Conservation (phyloP, 2,888 invertebrate genomes). For the Maniola hyperantus region DNA sequence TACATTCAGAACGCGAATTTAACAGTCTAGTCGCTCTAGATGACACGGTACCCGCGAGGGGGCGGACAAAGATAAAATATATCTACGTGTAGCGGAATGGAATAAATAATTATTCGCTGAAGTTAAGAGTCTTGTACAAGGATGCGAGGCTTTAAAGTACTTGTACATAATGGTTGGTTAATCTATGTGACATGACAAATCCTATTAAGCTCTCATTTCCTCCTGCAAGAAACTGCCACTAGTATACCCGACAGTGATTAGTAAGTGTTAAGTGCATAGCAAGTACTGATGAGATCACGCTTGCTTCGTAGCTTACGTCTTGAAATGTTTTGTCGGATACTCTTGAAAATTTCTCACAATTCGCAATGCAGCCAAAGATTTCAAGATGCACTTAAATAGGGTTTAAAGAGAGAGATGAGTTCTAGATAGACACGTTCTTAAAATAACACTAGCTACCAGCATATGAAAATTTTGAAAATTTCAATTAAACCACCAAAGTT, state of each 20-base stretch:
- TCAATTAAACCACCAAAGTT: background rate
- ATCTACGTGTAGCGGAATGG: background rate
- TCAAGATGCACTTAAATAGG: background rate
- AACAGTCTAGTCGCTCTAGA: constrained; percentile 9
- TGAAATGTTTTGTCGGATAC: too few relatives aligned
- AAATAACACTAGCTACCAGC: background rate
- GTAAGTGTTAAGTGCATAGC: too few relatives aligned
- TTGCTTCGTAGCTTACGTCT: too few relatives aligned
- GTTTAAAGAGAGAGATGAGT: background rate
- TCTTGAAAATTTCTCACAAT: too few relatives aligned
- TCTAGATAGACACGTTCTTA: background rate
- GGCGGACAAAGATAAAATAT: constrained; percentile 4
- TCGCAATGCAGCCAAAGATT: background rate
- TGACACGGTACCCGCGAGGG: background rate
- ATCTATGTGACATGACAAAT: background rate
- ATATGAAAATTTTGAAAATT: background rate
- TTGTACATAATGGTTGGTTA: background rate
- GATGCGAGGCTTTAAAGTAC: background rate
- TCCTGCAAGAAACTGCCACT: background rate
- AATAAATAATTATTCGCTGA: background rate
- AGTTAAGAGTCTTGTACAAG: background rate
- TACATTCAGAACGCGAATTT: constrained; percentile 4
- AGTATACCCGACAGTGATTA: too few relatives aligned
- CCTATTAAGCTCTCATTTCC: background rate
- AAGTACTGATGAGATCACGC: too few relatives aligned